phyloP scores from a whole-genome alignment of 2,888 invertebrate genomes.

The Crematogaster levior region DNA sequence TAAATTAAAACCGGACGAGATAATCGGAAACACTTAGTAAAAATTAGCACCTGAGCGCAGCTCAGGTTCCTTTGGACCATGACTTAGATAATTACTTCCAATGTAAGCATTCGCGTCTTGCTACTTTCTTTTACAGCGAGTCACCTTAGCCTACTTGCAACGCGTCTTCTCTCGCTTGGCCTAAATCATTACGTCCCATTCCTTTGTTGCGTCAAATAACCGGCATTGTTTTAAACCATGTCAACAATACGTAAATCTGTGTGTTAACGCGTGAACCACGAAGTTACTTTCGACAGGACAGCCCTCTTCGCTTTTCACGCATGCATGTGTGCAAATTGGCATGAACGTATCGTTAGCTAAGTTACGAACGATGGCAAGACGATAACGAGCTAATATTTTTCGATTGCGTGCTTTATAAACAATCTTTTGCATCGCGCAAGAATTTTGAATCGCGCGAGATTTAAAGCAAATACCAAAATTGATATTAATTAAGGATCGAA shows the following conservation, averaged over 20 bases:
- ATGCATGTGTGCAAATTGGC: slow-evolving; percentile 36
- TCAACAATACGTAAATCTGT: slow-evolving; percentile 34
- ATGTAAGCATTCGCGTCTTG: slow-evolving; percentile 46
- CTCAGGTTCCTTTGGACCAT: slow-evolving; percentile 69
- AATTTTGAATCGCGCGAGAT: neutral
- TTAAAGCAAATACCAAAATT: slow-evolving; percentile 1
- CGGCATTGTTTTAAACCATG: slow-evolving; percentile 31
- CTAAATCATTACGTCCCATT: slow-evolving; percentile 61
- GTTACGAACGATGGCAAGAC: neutral
- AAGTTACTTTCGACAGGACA: slow-evolving; percentile 15
- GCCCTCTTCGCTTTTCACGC: slow-evolving; percentile 32
- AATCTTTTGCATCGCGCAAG: neutral
- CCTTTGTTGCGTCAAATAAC: slow-evolving; percentile 52
- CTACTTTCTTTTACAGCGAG: slow-evolving; percentile 45
- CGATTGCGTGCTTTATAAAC: neutral
- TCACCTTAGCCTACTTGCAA: slow-evolving; percentile 53
- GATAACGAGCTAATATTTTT: slow-evolving; percentile 22
- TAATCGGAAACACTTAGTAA: slow-evolving; percentile 72
- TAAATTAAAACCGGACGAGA: slow-evolving; percentile 70
- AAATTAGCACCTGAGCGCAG: slow-evolving; percentile 64
- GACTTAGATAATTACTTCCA: slow-evolving; percentile 72
- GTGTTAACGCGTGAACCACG: neutral
- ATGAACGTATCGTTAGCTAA: slow-evolving; percentile 26
- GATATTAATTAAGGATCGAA: slow-evolving; percentile 18
- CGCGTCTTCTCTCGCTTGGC: slow-evolving; percentile 68